These are phyloP conservation scores for Phoebastria nigripes DNA, from an alignment of 2,797 vertebrate species.

Conservation along the genomic window DNA sequence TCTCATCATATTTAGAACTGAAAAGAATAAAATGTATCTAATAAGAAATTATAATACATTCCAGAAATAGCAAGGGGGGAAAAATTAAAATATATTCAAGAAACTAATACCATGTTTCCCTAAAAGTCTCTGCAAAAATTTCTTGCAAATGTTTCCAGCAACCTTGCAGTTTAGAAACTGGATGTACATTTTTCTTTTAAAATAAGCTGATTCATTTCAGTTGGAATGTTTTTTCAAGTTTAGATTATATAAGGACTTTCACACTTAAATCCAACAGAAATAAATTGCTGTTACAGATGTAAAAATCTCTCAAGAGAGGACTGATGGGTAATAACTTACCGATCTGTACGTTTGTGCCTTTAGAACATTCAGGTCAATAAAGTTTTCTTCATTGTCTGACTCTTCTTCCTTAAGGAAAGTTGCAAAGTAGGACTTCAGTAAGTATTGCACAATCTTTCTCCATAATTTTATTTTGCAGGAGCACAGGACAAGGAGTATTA, in stretches of 20 bases:
- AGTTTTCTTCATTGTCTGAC: conserved; percentile 87
- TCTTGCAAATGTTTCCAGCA: neutral
- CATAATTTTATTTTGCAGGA: neutral
- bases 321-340: conserved; percentile 76
- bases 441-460: neutral
- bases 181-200: neutral
- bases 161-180: neutral
- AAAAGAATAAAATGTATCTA: neutral
- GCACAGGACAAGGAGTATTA: neutral
- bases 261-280: neutral
- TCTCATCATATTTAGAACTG: neutral
- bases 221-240: neutral
- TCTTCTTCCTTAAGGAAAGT: conserved; percentile 82
- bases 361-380: conserved; percentile 88
- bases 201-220: neutral
- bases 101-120: neutral
- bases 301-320: neutral
- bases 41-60: neutral
- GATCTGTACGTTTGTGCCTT: conserved; percentile 81
- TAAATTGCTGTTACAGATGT: neutral
- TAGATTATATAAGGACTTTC: neutral
- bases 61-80: neutral
- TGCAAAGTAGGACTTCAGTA: conserved; percentile 13
- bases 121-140: neutral
- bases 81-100: neutral